Conservation (phyloP, 2,888 invertebrate genomes). For the Andrena flavipes region DNA sequence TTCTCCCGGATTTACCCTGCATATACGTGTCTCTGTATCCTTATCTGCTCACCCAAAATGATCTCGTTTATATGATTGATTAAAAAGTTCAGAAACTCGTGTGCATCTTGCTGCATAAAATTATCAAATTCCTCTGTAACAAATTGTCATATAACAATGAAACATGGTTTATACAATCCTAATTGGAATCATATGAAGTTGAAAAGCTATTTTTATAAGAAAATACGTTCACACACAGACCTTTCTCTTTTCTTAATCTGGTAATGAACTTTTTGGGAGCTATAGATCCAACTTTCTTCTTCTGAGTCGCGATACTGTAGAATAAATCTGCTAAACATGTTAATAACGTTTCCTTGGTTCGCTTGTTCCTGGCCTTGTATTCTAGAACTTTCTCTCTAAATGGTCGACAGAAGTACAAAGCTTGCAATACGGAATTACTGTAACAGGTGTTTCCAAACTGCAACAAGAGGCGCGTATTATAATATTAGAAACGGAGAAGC, state of each 20-base stretch:
- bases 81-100: slow-evolving; percentile 99
- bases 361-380: slow-evolving; percentile 98
- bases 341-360: slow-evolving; percentile 98
- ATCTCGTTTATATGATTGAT: slow-evolving; percentile 99
- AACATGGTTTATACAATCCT: not conserved
- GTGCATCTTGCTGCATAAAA: slow-evolving; percentile 99
- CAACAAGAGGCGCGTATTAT: slow-evolving; percentile 78
- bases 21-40: not conserved
- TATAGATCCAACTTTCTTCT: slow-evolving; percentile 99
- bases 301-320: slow-evolving; percentile 99
- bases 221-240: slow-evolving; percentile 85
- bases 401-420: slow-evolving; percentile 99
- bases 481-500: slow-evolving; percentile 20
- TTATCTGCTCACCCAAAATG: slow-evolving; percentile 92
- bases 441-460: slow-evolving; percentile 99
- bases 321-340: slow-evolving; percentile 99
- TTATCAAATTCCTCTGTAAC: slow-evolving; percentile 99
- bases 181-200: not conserved
- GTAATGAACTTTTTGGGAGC: slow-evolving; percentile 99
- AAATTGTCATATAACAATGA: slow-evolving; percentile 27
- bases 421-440: slow-evolving; percentile 99
- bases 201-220: slow-evolving; percentile 1
- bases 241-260: slow-evolving; percentile 98
- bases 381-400: slow-evolving; percentile 99
- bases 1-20: no score